These are phyloP conservation scores for Prosopocoilus inquinatus DNA, from an alignment of 2,888 invertebrate genomes.

Conservation along the genomic window DNA sequence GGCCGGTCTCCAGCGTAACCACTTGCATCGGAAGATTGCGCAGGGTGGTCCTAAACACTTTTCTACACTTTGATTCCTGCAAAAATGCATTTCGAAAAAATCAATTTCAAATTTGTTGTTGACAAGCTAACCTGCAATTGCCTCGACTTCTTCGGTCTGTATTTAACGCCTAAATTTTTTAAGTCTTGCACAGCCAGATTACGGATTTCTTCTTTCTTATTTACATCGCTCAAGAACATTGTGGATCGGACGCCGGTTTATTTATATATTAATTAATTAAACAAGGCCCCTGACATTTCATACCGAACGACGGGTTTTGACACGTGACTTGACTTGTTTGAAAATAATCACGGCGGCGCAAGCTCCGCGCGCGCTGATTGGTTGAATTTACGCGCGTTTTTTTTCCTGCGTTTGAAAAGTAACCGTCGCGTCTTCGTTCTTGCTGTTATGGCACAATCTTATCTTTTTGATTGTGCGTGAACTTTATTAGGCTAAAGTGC, in stretches of 20 bases:
- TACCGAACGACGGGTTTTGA: background rate
- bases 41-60: conserved; percentile 57
- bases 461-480: too few species aligned
- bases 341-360: conserved; percentile 8
- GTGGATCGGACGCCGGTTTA: conserved; percentile 1
- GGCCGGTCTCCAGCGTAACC: conserved; percentile 65
- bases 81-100: conserved; percentile 18
- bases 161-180: conserved; percentile 69
- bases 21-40: conserved; percentile 55
- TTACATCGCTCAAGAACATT: conserved; percentile 58
- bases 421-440: conserved; percentile 17
- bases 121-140: conserved; percentile 41
- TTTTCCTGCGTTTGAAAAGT: conserved; percentile 11
- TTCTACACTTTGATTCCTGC: conserved; percentile 35
- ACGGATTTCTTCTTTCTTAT: conserved; percentile 56
- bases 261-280: background rate
- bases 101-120: background rate
- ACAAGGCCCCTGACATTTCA: conserved; percentile 6
- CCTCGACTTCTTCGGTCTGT: conserved; percentile 65
- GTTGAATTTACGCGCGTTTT: conserved; percentile 1
- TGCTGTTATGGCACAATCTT: too few species aligned
- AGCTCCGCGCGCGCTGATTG: conserved; percentile 7
- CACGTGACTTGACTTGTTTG: conserved; percentile 11
- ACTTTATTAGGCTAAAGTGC: too few species aligned
- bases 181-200: conserved; percentile 63